phyloP scores from a whole-genome alignment of 2,113 vertebrate genomes.

The Hassar affinis region DNA sequence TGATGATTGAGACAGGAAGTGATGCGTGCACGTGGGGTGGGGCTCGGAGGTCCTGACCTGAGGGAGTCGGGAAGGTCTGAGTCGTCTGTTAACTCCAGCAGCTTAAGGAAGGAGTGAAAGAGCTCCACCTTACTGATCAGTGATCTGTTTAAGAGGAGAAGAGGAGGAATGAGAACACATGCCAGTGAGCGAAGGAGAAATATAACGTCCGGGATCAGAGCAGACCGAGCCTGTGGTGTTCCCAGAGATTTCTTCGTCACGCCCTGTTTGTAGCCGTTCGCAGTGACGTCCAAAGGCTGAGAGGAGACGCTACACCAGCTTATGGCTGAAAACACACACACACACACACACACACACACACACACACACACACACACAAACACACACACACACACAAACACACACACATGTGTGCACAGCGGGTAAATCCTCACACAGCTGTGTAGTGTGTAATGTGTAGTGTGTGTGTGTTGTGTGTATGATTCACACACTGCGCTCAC shows the following conservation, averaged over 20 bases:
- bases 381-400: conserved; percentile 29
- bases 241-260: conserved; percentile 82
- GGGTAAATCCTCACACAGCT: not conserved
- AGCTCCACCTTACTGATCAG: conserved; percentile 88
- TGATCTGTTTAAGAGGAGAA: conserved; percentile 70
- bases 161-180: not conserved
- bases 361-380: no score
- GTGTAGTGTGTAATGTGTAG: not conserved
- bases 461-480: not conserved
- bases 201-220: not conserved
- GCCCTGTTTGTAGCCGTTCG: conserved; percentile 89
- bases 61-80: conserved; percentile 78
- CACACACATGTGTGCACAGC: not conserved
- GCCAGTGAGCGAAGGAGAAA: not conserved
- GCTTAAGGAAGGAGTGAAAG: conserved; percentile 81
- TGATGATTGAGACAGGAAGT: conserved; percentile 9
- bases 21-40: not conserved
- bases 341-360: no score
- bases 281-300: conserved; percentile 89
- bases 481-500: conserved; percentile 58
- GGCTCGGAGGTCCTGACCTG: conserved; percentile 70
- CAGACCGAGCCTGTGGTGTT: conserved; percentile 80
- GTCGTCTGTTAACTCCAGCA: conserved; percentile 73
- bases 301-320: conserved; percentile 88
- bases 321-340: conserved; percentile 89